Conservation (phyloP, 2,113 vertebrate species). For the Leucoraja erinaceus region DNA sequence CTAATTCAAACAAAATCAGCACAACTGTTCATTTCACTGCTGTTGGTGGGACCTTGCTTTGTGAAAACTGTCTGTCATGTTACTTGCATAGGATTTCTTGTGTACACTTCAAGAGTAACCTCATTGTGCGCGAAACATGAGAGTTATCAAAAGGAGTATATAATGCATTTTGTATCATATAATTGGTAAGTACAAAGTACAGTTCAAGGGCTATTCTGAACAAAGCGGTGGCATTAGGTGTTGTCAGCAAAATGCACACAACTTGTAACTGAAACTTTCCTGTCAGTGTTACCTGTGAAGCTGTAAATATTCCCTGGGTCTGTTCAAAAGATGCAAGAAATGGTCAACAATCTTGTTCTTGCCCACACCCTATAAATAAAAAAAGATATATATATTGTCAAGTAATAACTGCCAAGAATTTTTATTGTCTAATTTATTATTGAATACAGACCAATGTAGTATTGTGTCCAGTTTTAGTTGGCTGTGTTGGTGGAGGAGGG, state of each 20-base stretch:
- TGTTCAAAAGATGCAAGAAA: conserved; percentile 89
- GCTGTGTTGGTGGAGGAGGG: neutral
- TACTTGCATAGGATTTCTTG: too few species aligned
- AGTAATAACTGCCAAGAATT: neutral
- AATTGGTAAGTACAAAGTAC: too few species aligned
- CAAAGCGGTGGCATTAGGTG: neutral
- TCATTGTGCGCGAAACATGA: too few species aligned
- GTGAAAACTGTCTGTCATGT: too few species aligned
- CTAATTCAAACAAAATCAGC: too few species aligned
- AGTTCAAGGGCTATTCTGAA: neutral
- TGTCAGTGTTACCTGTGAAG: conserved; percentile 74
- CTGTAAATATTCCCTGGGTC: conserved; percentile 91
- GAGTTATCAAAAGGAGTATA: too few species aligned
- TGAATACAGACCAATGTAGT: neutral
- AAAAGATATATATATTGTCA: conserved; percentile 29
- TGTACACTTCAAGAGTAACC: too few species aligned
- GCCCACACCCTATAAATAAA: conserved; percentile 75
- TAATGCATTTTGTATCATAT: neutral
- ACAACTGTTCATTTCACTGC: too few species aligned
- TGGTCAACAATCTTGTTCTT: conserved; percentile 95
- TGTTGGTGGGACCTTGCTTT: too few species aligned
- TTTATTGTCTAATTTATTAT: neutral
- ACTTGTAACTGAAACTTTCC: neutral
- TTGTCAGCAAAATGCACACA: neutral
- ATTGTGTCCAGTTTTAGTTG: neutral